Conservation (phyloP, 2,797 vertebrate species). For the Dryobates pubescens region DNA sequence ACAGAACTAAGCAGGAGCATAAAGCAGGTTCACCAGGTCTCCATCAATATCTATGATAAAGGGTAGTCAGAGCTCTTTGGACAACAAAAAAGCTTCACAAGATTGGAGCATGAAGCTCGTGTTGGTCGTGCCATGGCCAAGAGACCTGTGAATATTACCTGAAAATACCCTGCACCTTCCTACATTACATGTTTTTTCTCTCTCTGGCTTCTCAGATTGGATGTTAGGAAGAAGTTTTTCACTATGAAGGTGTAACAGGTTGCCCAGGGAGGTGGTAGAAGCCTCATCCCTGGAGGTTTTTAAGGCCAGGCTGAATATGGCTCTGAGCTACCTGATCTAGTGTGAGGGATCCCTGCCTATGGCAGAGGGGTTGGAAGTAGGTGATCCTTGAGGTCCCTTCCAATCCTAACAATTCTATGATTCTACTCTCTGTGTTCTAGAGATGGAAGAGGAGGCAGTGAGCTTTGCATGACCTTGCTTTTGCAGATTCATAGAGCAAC, state of each 20-base stretch:
- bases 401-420: too few relatives aligned
- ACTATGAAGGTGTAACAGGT: too few relatives aligned
- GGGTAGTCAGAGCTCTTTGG: neutral
- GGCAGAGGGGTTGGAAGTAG: too few relatives aligned
- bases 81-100: neutral
- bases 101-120: neutral
- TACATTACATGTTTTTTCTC: neutral
- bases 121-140: neutral
- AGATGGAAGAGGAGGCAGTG: neutral
- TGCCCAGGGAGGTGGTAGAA: too few relatives aligned
- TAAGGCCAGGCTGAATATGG: too few relatives aligned
- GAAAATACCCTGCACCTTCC: neutral
- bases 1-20: neutral
- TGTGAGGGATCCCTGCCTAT: too few relatives aligned
- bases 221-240: too few relatives aligned
- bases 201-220: neutral
- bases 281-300: too few relatives aligned
- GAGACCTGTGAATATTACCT: neutral
- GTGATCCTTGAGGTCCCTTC: too few relatives aligned
- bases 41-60: rapidly evolving
- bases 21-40: neutral
- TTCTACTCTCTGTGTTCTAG: neutral
- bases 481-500: neutral
- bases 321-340: too few relatives aligned
- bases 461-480: neutral